These are phyloP conservation scores for Cyclopterus lumpus DNA, from an alignment of 2,797 vertebrate species.

Conservation along the genomic window DNA sequence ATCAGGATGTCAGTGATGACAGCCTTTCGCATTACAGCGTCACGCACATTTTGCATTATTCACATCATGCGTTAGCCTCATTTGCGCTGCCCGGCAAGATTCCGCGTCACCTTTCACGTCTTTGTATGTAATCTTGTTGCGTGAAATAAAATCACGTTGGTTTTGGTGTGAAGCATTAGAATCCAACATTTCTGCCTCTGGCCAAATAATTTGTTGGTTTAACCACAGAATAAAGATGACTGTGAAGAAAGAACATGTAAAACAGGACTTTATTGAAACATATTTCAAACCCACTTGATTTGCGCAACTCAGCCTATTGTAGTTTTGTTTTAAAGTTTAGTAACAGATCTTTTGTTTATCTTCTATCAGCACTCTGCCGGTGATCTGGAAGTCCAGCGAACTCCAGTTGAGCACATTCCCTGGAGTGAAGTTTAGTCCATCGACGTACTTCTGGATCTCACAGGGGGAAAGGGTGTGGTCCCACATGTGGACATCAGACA, in stretches of 20 bases:
- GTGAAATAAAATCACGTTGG: no score
- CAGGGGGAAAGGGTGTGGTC: slow-evolving; percentile 58
- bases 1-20: no score
- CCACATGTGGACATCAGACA: slow-evolving; percentile 74
- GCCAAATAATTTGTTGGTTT: neutral
- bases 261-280: neutral
- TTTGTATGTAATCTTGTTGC: neutral
- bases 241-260: neutral
- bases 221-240: neutral
- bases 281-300: neutral
- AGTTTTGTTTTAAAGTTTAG: neutral
- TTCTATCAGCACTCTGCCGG: slow-evolving; percentile 52
- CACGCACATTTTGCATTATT: no score
- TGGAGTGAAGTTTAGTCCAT: slow-evolving; percentile 47
- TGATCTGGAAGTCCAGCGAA: slow-evolving; percentile 38
- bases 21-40: no score
- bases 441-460: slow-evolving; percentile 57
- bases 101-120: neutral
- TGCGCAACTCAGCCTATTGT: neutral
- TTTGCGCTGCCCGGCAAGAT: no score
- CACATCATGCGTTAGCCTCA: no score
- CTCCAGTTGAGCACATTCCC: slow-evolving; percentile 68
- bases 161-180: neutral
- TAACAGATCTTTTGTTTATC: slow-evolving; percentile 22
- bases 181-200: neutral